Evolutionary conservation across 2,888 invertebrate species (phyloP).

Genomic region (Nephrotoma guestfalica): DNA sequence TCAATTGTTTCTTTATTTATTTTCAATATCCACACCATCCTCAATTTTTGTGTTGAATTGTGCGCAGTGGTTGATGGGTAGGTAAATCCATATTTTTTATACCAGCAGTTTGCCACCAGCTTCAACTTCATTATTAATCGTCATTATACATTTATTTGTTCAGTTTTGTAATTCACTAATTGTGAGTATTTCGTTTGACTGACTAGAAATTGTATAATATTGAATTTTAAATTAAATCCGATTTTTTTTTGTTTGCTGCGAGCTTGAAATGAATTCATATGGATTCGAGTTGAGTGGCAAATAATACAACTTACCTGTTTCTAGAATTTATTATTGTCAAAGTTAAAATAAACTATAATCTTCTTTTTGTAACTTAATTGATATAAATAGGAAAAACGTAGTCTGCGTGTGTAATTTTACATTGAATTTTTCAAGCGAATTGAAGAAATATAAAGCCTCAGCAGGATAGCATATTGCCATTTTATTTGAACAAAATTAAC

Average conservation of each 20-base stretch:
- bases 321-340: background rate
- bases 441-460: background rate
- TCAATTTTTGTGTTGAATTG: background rate
- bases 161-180: background rate
- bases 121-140: background rate
- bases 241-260: background rate
- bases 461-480: background rate
- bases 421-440: background rate
- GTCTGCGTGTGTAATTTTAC: background rate
- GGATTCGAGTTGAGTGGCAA: background rate
- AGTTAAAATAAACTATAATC: background rate
- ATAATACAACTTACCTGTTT: background rate
- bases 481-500: background rate
- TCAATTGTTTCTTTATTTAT: background rate
- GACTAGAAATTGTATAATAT: background rate
- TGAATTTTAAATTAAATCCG: background rate
- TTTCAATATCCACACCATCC: background rate
- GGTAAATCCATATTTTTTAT: background rate
- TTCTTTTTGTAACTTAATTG: background rate
- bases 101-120: background rate
- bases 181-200: background rate
- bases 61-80: background rate
- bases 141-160: background rate
- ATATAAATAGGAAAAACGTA: background rate
- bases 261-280: background rate